phyloP scores from a whole-genome alignment of 2,113 vertebrate genomes.

The Apus apus region DNA sequence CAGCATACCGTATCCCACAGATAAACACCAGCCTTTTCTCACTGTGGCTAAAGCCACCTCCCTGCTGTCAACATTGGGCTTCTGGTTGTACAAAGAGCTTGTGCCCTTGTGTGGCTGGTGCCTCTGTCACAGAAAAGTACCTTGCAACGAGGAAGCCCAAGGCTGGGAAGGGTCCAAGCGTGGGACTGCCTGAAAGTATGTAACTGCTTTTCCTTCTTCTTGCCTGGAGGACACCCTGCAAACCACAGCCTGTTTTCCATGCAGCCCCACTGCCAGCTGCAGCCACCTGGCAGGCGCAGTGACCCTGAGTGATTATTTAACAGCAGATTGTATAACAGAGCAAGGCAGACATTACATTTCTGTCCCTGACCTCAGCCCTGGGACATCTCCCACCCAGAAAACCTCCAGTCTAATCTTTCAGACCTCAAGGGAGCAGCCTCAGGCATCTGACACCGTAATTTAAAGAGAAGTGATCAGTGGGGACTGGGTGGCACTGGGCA shows the following conservation, averaged over 20 bases:
- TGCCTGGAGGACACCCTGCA: neutral
- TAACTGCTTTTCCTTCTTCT: neutral
- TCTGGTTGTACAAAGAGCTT: neutral
- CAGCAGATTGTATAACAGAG: slow-evolving; percentile 42
- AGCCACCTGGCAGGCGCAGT: neutral
- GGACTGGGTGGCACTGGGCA: neutral
- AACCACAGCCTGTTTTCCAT: neutral
- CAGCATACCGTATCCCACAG: neutral
- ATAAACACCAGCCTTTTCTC: neutral
- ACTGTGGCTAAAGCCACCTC: neutral
- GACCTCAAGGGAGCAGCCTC: neutral
- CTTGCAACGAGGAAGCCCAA: neutral
- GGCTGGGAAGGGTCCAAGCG: neutral
- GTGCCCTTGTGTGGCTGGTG: accelerated
- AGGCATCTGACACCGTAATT: slow-evolving; percentile 28
- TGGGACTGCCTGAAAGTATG: neutral
- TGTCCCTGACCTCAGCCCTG: slow-evolving; percentile 58
- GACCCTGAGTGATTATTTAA: neutral
- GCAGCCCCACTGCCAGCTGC: neutral
- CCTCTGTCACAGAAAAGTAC: neutral
- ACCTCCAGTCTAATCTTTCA: slow-evolving; percentile 62
- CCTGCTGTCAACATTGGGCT: accelerated
- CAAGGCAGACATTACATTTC: slow-evolving; percentile 42
- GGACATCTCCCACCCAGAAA: slow-evolving; percentile 52
- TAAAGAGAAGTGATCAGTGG: neutral